phyloP scores from a whole-genome alignment of 2,888 invertebrate genomes.

The Andrena minutula region DNA sequence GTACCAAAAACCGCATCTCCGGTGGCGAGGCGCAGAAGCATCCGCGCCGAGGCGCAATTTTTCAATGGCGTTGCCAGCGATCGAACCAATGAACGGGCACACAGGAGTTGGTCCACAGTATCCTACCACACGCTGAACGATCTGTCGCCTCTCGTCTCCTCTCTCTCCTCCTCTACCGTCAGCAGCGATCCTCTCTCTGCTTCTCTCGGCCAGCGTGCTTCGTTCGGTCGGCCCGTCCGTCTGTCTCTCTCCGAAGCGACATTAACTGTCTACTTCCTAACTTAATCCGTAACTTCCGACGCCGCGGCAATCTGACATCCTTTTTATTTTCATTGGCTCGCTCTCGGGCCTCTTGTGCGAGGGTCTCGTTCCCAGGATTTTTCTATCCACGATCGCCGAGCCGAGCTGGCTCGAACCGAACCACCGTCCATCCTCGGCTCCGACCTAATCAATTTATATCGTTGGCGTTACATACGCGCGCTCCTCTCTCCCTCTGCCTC shows the following conservation, averaged over 20 bases:
- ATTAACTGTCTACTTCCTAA: conserved; percentile 85
- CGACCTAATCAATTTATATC: conserved; percentile 84
- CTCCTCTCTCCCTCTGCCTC: conserved; percentile 34
- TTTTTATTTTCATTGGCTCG: conserved; percentile 85
- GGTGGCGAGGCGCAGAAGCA: conserved; percentile 1
- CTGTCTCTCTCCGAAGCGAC: conserved; percentile 76
- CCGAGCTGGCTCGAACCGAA: conserved; percentile 70
- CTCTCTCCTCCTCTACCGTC: conserved; percentile 48
- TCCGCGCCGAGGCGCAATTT: conserved; percentile 47
- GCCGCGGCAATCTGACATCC: conserved; percentile 85
- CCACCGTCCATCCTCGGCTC: conserved; percentile 76
- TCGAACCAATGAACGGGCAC: conserved; percentile 59
- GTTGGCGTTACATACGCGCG: conserved; percentile 68
- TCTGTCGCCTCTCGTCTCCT: conserved; percentile 36
- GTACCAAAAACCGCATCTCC: not conserved
- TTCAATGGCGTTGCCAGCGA: conserved; percentile 57
- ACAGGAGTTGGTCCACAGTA: conserved; percentile 55
- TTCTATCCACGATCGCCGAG: conserved; percentile 80
- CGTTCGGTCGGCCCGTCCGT: conserved; percentile 51
- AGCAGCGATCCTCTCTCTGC: conserved; percentile 39
- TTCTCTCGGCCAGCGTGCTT: conserved; percentile 49
- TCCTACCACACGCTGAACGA: conserved; percentile 52
- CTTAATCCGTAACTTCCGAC: conserved; percentile 85
- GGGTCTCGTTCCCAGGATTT: conserved; percentile 85
- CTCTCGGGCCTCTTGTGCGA: conserved; percentile 79